phyloP scores from a whole-genome alignment of 2,797 vertebrate species.

The Tamandua tetradactyla region DNA sequence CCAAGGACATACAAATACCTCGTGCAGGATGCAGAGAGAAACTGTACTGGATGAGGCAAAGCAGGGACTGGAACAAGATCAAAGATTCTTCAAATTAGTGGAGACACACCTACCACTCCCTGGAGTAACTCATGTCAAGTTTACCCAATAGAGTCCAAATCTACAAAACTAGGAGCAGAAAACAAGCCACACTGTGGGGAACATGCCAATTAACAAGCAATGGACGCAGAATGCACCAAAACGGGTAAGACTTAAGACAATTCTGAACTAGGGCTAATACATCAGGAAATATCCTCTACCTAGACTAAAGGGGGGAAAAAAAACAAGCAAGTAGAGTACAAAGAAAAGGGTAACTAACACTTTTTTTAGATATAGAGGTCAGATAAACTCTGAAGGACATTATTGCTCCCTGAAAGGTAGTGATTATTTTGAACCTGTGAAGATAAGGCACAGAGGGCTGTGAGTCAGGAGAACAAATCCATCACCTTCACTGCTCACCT shows the following conservation, averaged over 20 bases:
- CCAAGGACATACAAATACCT: not conserved
- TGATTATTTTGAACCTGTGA: conserved; percentile 14
- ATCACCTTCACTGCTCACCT: not conserved
- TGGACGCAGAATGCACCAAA: not conserved
- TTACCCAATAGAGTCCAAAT: conserved; percentile 53
- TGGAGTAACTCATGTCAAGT: conserved; percentile 69
- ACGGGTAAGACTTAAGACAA: not conserved
- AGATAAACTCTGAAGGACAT: conserved; percentile 66
- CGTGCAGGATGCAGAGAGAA: not conserved
- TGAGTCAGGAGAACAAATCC: conserved; percentile 61
- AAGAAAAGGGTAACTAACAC: conserved; percentile 51
- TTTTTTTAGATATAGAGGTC: conserved; percentile 68
- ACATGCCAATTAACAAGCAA: conserved; percentile 49
- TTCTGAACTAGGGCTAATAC: not conserved
- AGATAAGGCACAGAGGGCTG: conserved; percentile 56
- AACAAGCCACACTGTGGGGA: conserved; percentile 39
- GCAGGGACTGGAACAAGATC: conserved; percentile 61
- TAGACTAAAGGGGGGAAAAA: not conserved
- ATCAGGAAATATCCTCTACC: conserved; percentile 21
- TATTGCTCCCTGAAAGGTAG: not conserved
- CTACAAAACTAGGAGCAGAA: conserved; percentile 66
- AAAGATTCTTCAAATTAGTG: conserved; percentile 71
- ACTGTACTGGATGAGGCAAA: conserved; percentile 33
- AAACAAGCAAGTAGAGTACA: conserved; percentile 1
- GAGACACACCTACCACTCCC: conserved; percentile 74